These are phyloP conservation scores for Philopotamus ludificatus DNA, from an alignment of 1,140 invertebrate genomes.

Conservation along the genomic window DNA sequence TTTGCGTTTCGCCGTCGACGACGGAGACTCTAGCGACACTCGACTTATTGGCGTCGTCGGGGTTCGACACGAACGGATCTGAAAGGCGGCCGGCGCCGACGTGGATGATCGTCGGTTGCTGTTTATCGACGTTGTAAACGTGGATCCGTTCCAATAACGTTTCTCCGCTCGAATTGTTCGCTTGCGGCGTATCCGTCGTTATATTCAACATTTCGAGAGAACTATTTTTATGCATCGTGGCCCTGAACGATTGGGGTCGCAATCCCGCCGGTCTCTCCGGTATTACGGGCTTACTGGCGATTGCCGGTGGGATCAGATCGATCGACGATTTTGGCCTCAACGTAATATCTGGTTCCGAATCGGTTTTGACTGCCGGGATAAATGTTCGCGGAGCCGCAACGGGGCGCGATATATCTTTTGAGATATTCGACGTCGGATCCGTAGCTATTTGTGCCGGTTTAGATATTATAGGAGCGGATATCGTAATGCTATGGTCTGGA, in stretches of 20 bases:
- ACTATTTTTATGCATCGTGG: slow-evolving; percentile 43
- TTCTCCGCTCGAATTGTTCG: slow-evolving; percentile 35
- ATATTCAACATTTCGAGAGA: slow-evolving; percentile 42
- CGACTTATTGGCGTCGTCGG: slow-evolving; percentile 41
- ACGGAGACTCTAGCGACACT: slow-evolving; percentile 51
- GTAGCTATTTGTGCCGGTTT: slow-evolving; percentile 26
- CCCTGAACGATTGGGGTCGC: slow-evolving; percentile 60
- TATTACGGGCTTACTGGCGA: slow-evolving; percentile 63
- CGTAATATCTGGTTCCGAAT: slow-evolving; percentile 44
- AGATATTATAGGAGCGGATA: slow-evolving; percentile 14
- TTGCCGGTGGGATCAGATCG: slow-evolving; percentile 2
- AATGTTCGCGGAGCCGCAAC: slow-evolving; percentile 28
- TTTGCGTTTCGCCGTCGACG: slow-evolving; percentile 45
- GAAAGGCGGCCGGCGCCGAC: slow-evolving; percentile 43
- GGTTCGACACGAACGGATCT: slow-evolving; percentile 36
- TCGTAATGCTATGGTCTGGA: slow-evolving; percentile 32
- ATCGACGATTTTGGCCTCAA: slow-evolving; percentile 41
- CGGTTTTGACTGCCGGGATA: slow-evolving; percentile 5
- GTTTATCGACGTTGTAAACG: slow-evolving; percentile 68
- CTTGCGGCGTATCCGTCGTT: slow-evolving; percentile 18
- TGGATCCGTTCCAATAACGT: slow-evolving; percentile 63
- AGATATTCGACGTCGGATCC: not conserved
- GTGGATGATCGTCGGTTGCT: slow-evolving; percentile 68
- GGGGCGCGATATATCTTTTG: slow-evolving; percentile 6
- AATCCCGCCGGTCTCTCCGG: slow-evolving; percentile 70